Base-by-base conservation (phyloP, 2,888 invertebrate genomes). In the Dicyrtoma fusca region DNA sequence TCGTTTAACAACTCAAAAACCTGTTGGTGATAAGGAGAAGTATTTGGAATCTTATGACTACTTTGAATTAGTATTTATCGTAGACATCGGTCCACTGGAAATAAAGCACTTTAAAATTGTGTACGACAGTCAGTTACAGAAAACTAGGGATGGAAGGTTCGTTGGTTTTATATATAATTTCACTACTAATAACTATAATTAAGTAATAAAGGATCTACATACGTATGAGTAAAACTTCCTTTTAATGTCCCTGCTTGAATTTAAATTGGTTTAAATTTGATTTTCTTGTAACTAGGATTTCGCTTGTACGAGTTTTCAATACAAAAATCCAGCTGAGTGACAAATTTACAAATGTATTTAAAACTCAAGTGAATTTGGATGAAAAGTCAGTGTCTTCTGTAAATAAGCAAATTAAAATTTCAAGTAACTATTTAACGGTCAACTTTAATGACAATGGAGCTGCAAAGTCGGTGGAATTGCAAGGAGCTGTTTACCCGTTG, bases 61-160 rank as follows among this genome's bases (percentile, higher is more conserved):
- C 85, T 95, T 89, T 83, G 88, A 91, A 79, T 83, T 95, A 13
- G 88, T 91, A 0, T 94, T 97, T 85, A 85, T 91, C 23, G 91
- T 89, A 0, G 88, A 88, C 53, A 88, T 95, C 13, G 90, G 91
- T 34, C 89, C 94, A 4, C 85, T 97, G 59, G 89, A 90, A 23
- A 83, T 92, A 49, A 79, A 82, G 13, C 82, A 81, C 14, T 85
- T 79, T 55, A 45, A n/a, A 26, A 45, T 57, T 25, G 10, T 19
- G 4, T 25, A 25, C 14, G 6, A 68, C 57, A 25, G n/a, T 55
- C 14, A 17, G 17, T n/a, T n/a, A n/a, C n/a, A n/a, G n/a, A n/a
- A n/a, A n/a, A n/a, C n/a, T n/a, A n/a, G n/a, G n/a, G n/a, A n/a
- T n/a, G n/a, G n/a, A n/a, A n/a, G n/a, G n/a, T n/a, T n/a, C n/a